Conservation (phyloP, 2,888 invertebrate genomes). For the Drosophila suboccidentalis region DNA sequence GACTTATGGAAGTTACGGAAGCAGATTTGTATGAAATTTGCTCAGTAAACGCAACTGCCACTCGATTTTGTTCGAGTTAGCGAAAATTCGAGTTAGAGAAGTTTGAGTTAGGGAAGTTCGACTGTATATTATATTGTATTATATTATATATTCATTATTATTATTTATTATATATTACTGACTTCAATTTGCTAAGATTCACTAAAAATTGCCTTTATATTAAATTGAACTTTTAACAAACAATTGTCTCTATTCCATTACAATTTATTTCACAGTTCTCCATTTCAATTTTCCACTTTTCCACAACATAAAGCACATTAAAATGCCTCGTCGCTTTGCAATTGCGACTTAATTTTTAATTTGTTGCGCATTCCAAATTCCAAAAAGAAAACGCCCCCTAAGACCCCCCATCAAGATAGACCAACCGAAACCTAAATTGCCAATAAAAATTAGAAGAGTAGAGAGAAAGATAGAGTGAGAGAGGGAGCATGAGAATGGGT, state of each 20-base stretch:
- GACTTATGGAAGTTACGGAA: no score
- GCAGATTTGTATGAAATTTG: no score
- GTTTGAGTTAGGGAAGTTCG: no score
- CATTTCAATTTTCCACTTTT: slow-evolving; percentile 27
- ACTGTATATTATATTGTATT: no score
- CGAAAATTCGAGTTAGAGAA: no score
- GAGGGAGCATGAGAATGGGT: background rate
- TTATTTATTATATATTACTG: no score
- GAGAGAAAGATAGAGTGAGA: background rate
- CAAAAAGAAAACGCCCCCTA: background rate
- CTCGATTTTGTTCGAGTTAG: no score
- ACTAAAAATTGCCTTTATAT: no score
- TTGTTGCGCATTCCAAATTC: slow-evolving; percentile 28
- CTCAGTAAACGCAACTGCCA: no score
- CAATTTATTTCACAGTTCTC: slow-evolving; percentile 1
- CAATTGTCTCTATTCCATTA: background rate
- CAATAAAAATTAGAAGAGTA: slow-evolving; percentile 44
- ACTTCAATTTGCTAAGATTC: background rate
- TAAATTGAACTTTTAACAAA: background rate
- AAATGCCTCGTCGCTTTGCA: slow-evolving; percentile 17
- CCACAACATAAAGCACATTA: slow-evolving; percentile 32
- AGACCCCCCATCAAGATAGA: background rate
- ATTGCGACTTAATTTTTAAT: slow-evolving; percentile 38
- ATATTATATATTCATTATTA: no score
- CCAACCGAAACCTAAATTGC: slow-evolving; percentile 33